These are phyloP conservation scores for Bryconaethiops microstoma DNA, from an alignment of 2,797 vertebrate species.

Conservation along the genomic window DNA sequence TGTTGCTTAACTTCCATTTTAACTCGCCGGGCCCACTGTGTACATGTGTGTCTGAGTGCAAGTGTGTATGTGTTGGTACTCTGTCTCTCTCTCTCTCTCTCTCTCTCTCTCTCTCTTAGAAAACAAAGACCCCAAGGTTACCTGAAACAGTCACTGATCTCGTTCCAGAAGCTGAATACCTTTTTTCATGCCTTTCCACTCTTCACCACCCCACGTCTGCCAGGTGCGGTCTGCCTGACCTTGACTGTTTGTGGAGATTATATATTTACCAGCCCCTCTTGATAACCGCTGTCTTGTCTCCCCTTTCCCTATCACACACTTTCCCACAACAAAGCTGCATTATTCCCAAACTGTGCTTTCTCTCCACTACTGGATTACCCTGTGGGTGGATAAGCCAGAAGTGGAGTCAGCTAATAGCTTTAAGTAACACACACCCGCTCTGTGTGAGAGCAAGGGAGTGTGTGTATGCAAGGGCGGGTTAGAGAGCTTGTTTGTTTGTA, in stretches of 20 bases:
- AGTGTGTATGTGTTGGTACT: constrained; percentile 54
- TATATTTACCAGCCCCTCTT: constrained; percentile 65
- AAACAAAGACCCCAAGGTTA: constrained; percentile 73
- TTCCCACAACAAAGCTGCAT: constrained; percentile 61
- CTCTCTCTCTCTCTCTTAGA: constrained; percentile 61
- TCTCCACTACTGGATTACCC: constrained; percentile 57
- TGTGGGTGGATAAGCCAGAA: constrained; percentile 57
- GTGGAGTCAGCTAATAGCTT: constrained; percentile 59
- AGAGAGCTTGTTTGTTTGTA: constrained; percentile 43
- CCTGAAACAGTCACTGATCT: constrained; percentile 73
- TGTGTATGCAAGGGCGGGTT: constrained; percentile 30
- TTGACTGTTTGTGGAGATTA: constrained; percentile 65
- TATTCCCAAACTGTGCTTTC: constrained; percentile 56
- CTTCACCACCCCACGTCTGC: constrained; percentile 49
- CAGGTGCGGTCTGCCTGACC: constrained; percentile 67
- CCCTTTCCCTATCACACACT: constrained; percentile 57
- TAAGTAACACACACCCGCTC: constrained; percentile 51
- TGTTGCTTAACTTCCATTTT: constrained; percentile 63
- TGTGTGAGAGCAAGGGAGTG: constrained; percentile 27
- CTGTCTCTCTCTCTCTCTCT: constrained; percentile 53
- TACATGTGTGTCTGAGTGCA: not conserved
- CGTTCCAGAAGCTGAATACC: constrained; percentile 72
- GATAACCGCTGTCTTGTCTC: constrained; percentile 61
- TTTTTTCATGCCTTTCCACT: constrained; percentile 59
- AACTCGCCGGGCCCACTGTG: constrained; percentile 28